Evolutionary conservation across 1,140 invertebrate genomes (phyloP).

Genomic region (Aphaenogaster floridana): DNA sequence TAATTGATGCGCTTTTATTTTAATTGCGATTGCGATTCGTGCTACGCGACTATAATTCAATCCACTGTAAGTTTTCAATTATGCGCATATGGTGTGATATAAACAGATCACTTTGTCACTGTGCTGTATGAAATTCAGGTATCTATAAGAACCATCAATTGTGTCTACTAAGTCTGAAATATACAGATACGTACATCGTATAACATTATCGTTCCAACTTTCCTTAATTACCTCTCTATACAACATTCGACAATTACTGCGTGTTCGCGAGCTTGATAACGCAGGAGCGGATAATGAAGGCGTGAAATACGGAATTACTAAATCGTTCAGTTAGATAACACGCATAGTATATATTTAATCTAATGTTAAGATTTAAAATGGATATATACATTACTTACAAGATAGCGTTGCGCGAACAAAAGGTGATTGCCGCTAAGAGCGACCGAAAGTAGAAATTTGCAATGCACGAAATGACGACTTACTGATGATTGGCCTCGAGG

Average conservation of each 20-base stretch:
- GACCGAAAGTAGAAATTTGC: too few species aligned
- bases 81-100: constrained; percentile 21
- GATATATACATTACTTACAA: too few species aligned
- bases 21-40: not conserved
- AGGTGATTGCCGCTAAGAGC: too few species aligned
- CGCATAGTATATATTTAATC: too few species aligned
- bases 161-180: constrained; percentile 66
- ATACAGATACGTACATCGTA: constrained; percentile 57
- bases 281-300: too few species aligned
- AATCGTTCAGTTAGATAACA: too few species aligned
- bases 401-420: too few species aligned
- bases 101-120: constrained; percentile 51
- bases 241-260: not conserved
- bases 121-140: constrained; percentile 36
- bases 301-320: too few species aligned
- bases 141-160: constrained; percentile 57
- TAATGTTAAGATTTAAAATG: too few species aligned
- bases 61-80: not conserved
- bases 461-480: too few species aligned
- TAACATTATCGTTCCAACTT: not conserved
- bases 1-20: constrained; percentile 29
- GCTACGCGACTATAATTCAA: not conserved
- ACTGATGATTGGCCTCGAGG: too few species aligned
- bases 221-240: constrained; percentile 23
- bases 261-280: not conserved